Conservation (phyloP, 2,797 vertebrate species). For the Notamacropus eugenii region DNA sequence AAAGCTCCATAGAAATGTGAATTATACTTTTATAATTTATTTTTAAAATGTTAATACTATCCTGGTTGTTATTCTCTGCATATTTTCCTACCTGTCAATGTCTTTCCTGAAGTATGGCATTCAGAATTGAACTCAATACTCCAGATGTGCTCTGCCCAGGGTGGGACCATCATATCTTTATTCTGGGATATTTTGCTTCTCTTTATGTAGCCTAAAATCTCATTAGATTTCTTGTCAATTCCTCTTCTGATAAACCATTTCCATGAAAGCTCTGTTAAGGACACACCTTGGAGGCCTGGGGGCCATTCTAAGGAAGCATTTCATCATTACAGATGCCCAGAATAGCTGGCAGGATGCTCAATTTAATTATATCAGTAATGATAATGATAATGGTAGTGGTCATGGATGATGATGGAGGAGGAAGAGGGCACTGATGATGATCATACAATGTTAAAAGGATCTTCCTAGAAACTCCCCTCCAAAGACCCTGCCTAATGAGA, state of each 20-base stretch:
- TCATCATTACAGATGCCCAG: fast-evolving
- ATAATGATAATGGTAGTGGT: background rate
- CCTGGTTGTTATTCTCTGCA: background rate
- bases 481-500: background rate
- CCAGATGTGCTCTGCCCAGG: background rate
- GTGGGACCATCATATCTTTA: background rate
- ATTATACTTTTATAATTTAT: background rate
- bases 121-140: background rate
- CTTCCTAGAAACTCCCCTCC: background rate
- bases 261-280: background rate
- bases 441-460: too few species aligned
- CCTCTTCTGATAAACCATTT: background rate
- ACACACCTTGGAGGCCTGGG: background rate
- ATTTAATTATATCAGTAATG: fast-evolving
- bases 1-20: background rate
- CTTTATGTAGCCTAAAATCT: background rate
- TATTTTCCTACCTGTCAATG: background rate
- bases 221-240: background rate
- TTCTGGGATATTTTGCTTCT: background rate
- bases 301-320: background rate
- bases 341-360: background rate
- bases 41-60: background rate
- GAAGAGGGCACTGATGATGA: background rate
- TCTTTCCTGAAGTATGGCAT: background rate
- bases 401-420: background rate